phyloP scores from a whole-genome alignment of 2,888 invertebrate genomes.

The Sympetrum striolatum region DNA sequence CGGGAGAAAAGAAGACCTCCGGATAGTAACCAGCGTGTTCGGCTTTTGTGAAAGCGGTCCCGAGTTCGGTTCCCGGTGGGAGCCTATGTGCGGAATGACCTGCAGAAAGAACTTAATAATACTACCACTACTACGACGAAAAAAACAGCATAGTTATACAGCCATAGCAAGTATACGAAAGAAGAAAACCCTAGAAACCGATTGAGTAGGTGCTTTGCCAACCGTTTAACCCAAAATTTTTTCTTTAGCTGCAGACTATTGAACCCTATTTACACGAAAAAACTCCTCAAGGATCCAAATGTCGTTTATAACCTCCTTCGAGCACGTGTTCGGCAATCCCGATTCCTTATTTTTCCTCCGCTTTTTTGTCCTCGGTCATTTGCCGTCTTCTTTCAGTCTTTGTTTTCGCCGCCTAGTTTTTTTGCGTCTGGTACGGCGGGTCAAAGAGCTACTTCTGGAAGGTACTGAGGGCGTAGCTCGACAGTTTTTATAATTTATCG shows the following conservation, averaged over 20 bases:
- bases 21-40: too few relatives aligned
- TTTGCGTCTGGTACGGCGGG: neutral
- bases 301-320: neutral
- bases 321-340: constrained; percentile 39
- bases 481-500: too few relatives aligned
- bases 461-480: too few relatives aligned
- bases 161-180: neutral
- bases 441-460: neutral
- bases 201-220: neutral
- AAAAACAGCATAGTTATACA: too few relatives aligned
- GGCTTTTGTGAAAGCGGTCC: too few relatives aligned
- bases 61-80: too few relatives aligned
- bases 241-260: neutral
- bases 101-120: too few relatives aligned
- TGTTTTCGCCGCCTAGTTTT: constrained; percentile 3
- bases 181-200: neutral
- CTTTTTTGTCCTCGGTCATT: neutral
- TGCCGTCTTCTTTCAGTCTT: neutral
- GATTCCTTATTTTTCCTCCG: neutral
- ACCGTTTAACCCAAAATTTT: neutral
- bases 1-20: too few relatives aligned
- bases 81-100: too few relatives aligned
- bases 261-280: neutral
- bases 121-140: too few relatives aligned
- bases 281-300: neutral